Evolutionary conservation across 2,113 vertebrate species (phyloP), one percentile per base, ranked within the genome.

Genomic region (Puffinus mauretanicus): DNA sequence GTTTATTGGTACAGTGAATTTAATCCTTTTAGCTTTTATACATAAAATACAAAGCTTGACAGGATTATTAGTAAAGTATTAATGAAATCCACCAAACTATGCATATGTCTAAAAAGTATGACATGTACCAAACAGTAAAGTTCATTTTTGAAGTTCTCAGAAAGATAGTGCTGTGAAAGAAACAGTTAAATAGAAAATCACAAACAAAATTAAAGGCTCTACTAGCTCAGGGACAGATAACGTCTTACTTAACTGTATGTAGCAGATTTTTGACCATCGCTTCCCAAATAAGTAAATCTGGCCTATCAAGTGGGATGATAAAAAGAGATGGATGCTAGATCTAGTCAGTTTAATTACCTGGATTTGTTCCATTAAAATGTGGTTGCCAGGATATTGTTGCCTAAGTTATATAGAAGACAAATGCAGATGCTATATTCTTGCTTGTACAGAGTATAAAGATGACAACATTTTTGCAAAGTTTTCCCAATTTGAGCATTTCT

Each of bases 371-470:
- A 88, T 25, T 98, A 96, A 96, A 97, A 94, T 97, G 93, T 93
- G 97, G 98, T 99, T 99, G 98, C 98, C 98, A 98, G 98, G 98
- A 98, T 98, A 98, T 99, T 98, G 98, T 98, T 99, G 98, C 98
- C 97, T 94, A 89, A 93, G 93, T 81, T 93, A 94, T 98, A 95
- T 78, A 97, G 58, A 82, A 96, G 96, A 94, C 80, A 86, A 88
- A 96, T 92, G 92, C 91, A 96, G 94, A 94, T 95, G 90, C 94
- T 90, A 49, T 89, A 26, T 60, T 93, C 95, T 97, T 96, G 91
- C 97, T 93, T 96, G 94, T 95, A 76, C 88, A 64, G 78, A 90
- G 86, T 69, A 55, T 57, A 70, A 83, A 62, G 77, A 86, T 73
- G 77, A 78, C 38, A 94, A 88, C 67, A 42, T 96, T 95, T 95